Conservation (phyloP, 2,113 vertebrate species). For the Chionis minor region DNA sequence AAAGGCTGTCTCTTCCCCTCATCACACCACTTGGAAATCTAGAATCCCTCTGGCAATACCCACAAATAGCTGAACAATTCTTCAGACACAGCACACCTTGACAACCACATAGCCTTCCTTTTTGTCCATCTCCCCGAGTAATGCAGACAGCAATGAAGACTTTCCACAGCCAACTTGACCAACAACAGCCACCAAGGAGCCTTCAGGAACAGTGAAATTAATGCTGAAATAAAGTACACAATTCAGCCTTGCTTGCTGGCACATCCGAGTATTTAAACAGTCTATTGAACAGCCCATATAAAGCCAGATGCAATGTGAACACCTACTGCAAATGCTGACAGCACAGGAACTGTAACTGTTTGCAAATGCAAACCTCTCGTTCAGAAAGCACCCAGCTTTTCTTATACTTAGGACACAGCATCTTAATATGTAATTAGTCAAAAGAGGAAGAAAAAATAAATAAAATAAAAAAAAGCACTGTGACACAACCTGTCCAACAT, state of each 20-base stretch:
- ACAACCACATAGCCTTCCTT: conserved; percentile 83
- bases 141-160: conserved; percentile 90
- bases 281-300: background rate
- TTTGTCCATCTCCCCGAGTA: conserved; percentile 95
- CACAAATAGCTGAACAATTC: background rate
- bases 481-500: background rate
- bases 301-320: background rate
- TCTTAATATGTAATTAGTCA: background rate
- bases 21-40: background rate
- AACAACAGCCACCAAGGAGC: conserved; percentile 89
- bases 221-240: conserved; percentile 76
- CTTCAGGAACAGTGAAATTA: conserved; percentile 84
- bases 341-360: background rate
- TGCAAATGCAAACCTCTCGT: background rate
- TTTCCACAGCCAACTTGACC: conserved; percentile 95
- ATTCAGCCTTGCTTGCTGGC: background rate
- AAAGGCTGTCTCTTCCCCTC: background rate
- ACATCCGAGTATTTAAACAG: background rate
- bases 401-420: background rate
- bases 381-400: background rate
- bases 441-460: background rate
- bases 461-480: too few species aligned
- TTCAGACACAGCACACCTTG: conserved; percentile 77
- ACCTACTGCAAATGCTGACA: background rate
- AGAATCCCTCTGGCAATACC: background rate